Evolutionary conservation across 2,888 invertebrate genomes (phyloP).

Genomic region (Diploptera punctata): DNA sequence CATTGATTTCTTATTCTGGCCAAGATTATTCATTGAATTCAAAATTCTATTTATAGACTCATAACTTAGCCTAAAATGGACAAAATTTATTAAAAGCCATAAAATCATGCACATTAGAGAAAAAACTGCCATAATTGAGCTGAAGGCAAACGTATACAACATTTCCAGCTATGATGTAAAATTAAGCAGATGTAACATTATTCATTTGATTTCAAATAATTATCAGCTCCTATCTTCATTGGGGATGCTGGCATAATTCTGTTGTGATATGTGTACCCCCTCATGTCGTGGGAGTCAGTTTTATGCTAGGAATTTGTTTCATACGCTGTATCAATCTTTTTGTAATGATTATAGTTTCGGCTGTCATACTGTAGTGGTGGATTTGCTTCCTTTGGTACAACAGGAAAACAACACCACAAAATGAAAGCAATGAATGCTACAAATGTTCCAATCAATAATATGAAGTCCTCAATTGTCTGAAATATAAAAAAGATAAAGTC

Average conservation of each 20-base stretch:
- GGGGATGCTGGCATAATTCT: not conserved
- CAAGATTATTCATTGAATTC: too few relatives aligned
- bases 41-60: too few relatives aligned
- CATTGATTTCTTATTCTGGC: too few relatives aligned
- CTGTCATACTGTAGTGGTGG: constrained; percentile 39
- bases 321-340: constrained; percentile 36
- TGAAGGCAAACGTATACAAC: not conserved
- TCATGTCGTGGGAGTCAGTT: not conserved
- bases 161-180: not conserved
- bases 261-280: constrained; percentile 23
- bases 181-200: constrained; percentile 2
- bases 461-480: constrained; percentile 68
- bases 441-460: constrained; percentile 64
- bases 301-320: constrained; percentile 39
- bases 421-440: constrained; percentile 69
- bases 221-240: not conserved
- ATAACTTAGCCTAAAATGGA: too few relatives aligned
- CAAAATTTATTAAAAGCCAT: too few relatives aligned
- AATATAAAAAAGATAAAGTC: constrained; percentile 41
- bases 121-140: not conserved
- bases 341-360: constrained; percentile 39
- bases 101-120: not conserved
- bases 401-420: constrained; percentile 69
- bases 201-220: not conserved
- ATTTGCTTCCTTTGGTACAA: constrained; percentile 57